Conservation (phyloP, 2,888 invertebrate species). For the Parnassius smintheus region DNA sequence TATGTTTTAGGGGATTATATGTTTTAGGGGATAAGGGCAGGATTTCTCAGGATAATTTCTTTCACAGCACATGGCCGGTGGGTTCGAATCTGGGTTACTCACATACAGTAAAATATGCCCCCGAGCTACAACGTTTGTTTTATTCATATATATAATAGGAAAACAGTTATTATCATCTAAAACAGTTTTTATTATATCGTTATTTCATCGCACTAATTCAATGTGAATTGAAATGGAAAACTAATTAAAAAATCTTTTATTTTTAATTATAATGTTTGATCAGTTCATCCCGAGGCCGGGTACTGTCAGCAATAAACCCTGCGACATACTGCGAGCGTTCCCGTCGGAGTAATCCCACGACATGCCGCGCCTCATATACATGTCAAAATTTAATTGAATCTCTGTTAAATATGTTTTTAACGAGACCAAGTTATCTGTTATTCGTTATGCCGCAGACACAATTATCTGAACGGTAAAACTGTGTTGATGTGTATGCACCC, state of each 20-base stretch:
- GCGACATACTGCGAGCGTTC: conserved; percentile 22
- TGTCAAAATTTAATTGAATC: conserved; percentile 71
- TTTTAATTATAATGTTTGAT: conserved; percentile 15
- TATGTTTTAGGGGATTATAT: no score
- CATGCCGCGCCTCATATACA: conserved; percentile 48
- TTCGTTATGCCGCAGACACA: conserved; percentile 18
- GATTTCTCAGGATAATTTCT: no score
- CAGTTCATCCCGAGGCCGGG: conserved; percentile 16
- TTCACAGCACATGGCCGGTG: no score
- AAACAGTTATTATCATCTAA: no score
- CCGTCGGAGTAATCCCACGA: conserved; percentile 21
- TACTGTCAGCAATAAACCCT: conserved; percentile 21
- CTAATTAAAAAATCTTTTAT: neutral
- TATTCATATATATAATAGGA: no score
- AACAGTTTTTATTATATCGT: no score
- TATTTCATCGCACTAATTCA: no score
- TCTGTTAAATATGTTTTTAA: conserved; percentile 59
- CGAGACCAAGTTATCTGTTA: conserved; percentile 36
- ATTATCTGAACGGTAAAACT: conserved; percentile 21
- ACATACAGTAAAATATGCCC: no score
- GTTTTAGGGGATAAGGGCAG: no score
- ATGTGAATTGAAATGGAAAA: no score
- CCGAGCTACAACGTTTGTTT: no score
- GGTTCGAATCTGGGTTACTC: no score
- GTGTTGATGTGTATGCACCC: conserved; percentile 14